Evolutionary conservation across 2,797 vertebrate genomes (phyloP).

Genomic region (Fistularia commersonii): DNA sequence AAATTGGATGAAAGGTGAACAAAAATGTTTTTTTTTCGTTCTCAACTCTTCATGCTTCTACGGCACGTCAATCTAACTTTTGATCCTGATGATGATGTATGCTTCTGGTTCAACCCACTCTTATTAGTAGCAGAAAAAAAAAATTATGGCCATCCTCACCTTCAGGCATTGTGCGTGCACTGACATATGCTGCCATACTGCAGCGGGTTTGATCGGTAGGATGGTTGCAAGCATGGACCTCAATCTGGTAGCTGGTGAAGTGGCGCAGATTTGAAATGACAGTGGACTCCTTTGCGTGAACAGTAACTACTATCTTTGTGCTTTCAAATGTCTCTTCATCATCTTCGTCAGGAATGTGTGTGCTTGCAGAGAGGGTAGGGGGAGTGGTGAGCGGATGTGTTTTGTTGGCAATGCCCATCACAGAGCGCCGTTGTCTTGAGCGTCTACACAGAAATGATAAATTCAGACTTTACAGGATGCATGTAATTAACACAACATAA

Average conservation of each 20-base stretch:
- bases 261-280: slow-evolving; percentile 90
- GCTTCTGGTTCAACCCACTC: no score
- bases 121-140: neutral
- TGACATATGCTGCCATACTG: slow-evolving; percentile 91
- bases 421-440: slow-evolving; percentile 79
- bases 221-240: slow-evolving; percentile 94
- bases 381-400: slow-evolving; percentile 69
- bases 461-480: neutral
- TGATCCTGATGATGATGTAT: no score
- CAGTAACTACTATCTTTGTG: slow-evolving; percentile 64
- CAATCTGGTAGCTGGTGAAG: slow-evolving; percentile 95
- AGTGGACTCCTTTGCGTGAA: slow-evolving; percentile 83
- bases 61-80: no score
- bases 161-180: slow-evolving; percentile 93
- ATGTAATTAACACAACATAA: no score
- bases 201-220: slow-evolving; percentile 75
- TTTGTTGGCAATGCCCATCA: slow-evolving; percentile 76
- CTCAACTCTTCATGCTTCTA: no score
- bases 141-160: slow-evolving; percentile 60
- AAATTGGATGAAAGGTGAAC: no score
- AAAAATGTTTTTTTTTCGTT: no score
- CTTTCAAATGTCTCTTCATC: slow-evolving; percentile 65
- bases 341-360: slow-evolving; percentile 29
- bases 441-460: slow-evolving; percentile 63
- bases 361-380: slow-evolving; percentile 49